Percentiles rank a stretch among this genome's conserved stretches.
These are phyloP conservation scores for Saccopteryx leptura DNA, from an alignment of 2,113 vertebrate species.

Conservation along the genomic window DNA sequence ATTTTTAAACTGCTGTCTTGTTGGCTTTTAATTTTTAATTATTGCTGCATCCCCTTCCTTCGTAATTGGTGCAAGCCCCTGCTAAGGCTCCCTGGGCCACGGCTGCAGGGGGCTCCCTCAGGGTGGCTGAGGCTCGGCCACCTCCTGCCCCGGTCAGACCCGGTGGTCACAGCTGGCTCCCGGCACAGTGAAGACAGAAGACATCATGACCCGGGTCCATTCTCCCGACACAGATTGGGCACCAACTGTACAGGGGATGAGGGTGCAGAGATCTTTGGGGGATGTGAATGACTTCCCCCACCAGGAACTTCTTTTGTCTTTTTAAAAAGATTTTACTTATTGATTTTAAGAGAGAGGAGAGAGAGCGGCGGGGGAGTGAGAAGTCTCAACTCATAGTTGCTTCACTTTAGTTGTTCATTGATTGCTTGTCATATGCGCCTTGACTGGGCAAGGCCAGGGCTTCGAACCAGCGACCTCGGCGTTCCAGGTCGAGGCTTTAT, in stretches of 20 bases:
- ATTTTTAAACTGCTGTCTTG: constrained; percentile 89
- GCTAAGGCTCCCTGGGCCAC: neutral
- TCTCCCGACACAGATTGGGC: neutral
- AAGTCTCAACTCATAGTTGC: too few species aligned
- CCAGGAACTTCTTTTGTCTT: neutral
- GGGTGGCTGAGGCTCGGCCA: neutral
- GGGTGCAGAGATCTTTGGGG: neutral
- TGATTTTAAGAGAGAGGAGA: too few species aligned
- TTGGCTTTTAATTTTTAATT: constrained; percentile 91
- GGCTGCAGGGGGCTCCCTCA: neutral
- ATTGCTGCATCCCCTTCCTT: constrained; percentile 80
- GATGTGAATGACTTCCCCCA: neutral
- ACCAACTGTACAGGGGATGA: fast-evolving
- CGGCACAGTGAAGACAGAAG: neutral
- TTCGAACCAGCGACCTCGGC: too few species aligned
- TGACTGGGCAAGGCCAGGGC: too few species aligned
- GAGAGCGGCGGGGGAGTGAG: too few species aligned
- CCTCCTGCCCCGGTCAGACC: neutral
- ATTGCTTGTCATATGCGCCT: too few species aligned
- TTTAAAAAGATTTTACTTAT: too few species aligned
- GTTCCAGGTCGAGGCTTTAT: too few species aligned
- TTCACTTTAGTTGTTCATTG: too few species aligned
- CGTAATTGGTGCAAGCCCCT: constrained; percentile 59
- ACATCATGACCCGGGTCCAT: too few species aligned
- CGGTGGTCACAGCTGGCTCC: neutral